A percentile compares a stretch with the other conserved stretches of the same genome.
These are phyloP conservation scores for Sebastes elongatus DNA, from an alignment of 2,797 vertebrate species.

Conservation along the genomic window DNA sequence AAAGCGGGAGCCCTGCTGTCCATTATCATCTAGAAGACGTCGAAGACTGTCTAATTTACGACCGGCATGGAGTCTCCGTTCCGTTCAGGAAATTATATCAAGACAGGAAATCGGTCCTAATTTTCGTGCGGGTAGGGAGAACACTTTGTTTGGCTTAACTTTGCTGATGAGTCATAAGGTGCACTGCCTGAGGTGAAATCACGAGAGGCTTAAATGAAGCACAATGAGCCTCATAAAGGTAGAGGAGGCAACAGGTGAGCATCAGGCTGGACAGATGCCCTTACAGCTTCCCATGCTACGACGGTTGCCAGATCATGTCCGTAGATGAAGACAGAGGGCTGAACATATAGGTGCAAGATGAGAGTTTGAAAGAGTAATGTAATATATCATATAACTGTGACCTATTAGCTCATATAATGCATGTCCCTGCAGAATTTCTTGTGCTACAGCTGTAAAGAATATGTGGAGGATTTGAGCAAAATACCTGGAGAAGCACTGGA, in stretches of 20 bases:
- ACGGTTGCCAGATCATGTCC: background rate
- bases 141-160: constrained; percentile 8
- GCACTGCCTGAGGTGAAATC: background rate
- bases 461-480: constrained; percentile 94
- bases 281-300: constrained; percentile 6
- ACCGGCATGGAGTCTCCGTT: constrained; percentile 74
- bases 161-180: background rate
- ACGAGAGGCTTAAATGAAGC: background rate
- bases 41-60: constrained; percentile 80
- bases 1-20: background rate
- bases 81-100: constrained; percentile 84
- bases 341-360: background rate
- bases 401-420: background rate
- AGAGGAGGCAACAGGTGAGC: constrained; percentile 30
- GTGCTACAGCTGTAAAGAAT: constrained; percentile 94
- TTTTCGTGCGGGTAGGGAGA: constrained; percentile 91
- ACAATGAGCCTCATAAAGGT: background rate
- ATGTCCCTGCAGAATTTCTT: constrained; percentile 88
- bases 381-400: background rate
- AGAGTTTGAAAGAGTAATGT: background rate
- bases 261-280: constrained; percentile 21
- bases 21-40: constrained; percentile 68
- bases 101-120: constrained; percentile 84
- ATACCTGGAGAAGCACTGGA: constrained; percentile 83
- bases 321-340: constrained; percentile 30